Base-by-base conservation (phyloP, 2,797 vertebrate species). In the Hydrocynus forskahlii region DNA sequence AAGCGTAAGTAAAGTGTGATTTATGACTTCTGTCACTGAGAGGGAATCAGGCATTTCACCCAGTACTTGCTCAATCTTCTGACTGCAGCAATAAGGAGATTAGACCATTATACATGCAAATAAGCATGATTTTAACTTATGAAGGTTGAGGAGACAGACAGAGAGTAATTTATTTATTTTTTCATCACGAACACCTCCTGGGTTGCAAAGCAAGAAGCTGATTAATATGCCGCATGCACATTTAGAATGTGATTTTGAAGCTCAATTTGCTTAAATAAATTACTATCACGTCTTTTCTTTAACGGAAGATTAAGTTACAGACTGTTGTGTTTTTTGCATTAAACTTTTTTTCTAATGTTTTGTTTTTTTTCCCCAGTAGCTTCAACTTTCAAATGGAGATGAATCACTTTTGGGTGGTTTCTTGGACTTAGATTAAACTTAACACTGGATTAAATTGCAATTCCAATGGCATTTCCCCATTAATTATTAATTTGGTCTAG, bases 21-120 rank as follows among this genome's bases (percentile, higher is more conserved):
- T 75, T 79, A 74, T 59, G 77, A 73, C 63, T 81, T 57, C 68
- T 83, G 76, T 63, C 76, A 55, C 78, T 16, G 59, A 76, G 64
- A 52, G 82, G 62, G 75, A 67, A 67, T 79, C 48, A 38, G 76
- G 50, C 77, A 79, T 80, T 85, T 81, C 80, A 75, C 72, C 45
- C 45, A 66, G 25, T 67, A 78, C 23, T 78, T 67, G 71, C 62
- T 78, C 16, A 75, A 48, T 59, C 60, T 76, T 79, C 85, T 81
- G 82, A 88, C 81, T 89, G 84, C 78, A 81, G 17, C 25, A 84
- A 86, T 89, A 79, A 88, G 80, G 80, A 87, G 89, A 91, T 88
- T 90, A 91, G 78, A 66, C 77, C 77, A 86, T 87, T 85, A 80
- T 70, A 76, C 83, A 79, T 79, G 60, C 70, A 81, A 79, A 86